Conservation (phyloP, 2,888 invertebrate species). For the Celastrina argiolus region DNA sequence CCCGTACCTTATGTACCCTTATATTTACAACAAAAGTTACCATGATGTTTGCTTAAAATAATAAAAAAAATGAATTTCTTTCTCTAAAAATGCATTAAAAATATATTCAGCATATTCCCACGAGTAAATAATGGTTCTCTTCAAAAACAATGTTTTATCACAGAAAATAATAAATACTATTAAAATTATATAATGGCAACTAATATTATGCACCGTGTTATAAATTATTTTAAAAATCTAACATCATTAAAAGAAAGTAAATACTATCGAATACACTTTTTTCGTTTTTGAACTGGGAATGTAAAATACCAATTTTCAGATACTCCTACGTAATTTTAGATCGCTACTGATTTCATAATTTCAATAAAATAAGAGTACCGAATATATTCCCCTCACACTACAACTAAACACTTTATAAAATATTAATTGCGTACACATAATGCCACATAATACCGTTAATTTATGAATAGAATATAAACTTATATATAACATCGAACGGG, state of each 20-base stretch:
- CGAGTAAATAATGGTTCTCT: slow-evolving; percentile 32
- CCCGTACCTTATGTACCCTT: background rate
- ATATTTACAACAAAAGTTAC: slow-evolving; percentile 11
- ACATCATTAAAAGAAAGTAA: slow-evolving; percentile 22
- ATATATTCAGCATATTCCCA: slow-evolving; percentile 19
- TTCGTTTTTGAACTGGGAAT: slow-evolving; percentile 6
- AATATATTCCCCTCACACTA: slow-evolving; percentile 9
- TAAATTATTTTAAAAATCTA: slow-evolving; percentile 11
- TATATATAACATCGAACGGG: background rate
- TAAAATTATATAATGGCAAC: slow-evolving; percentile 67
- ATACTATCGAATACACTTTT: slow-evolving; percentile 23
- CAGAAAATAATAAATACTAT: slow-evolving; percentile 71
- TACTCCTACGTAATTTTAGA: background rate
- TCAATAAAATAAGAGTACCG: slow-evolving; percentile 2
- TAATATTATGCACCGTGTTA: slow-evolving; percentile 62
- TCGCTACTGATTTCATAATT: background rate
- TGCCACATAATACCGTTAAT: slow-evolving; percentile 9
- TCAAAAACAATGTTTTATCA: slow-evolving; percentile 56
- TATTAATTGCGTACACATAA: slow-evolving; percentile 8
- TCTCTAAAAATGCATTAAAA: slow-evolving; percentile 17
- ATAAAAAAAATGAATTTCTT: background rate
- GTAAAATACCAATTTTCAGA: slow-evolving; percentile 10
- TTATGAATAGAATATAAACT: background rate
- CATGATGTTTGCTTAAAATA: background rate
- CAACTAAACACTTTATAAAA: slow-evolving; percentile 8